These are phyloP conservation scores for Malurus splendens DNA, from an alignment of 2,797 vertebrate species.

Conservation along the genomic window DNA sequence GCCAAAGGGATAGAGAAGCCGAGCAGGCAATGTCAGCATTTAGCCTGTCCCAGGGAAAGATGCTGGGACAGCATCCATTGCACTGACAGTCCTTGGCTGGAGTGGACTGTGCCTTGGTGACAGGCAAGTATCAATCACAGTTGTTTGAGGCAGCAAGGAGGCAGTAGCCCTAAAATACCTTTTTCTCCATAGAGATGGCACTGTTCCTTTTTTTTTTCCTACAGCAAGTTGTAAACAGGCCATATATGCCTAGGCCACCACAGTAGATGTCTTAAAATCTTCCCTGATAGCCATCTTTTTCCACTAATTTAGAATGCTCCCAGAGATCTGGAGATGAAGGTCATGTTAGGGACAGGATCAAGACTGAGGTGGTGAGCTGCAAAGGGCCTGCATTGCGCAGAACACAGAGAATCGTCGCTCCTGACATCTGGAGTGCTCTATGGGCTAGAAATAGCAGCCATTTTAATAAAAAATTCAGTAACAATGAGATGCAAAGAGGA, in stretches of 20 bases:
- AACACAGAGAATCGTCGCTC: not conserved
- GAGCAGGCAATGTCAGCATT: not conserved
- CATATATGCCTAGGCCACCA: not conserved
- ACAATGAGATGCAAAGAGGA: not conserved
- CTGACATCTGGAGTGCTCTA: not conserved
- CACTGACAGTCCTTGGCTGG: not conserved
- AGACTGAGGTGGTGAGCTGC: not conserved
- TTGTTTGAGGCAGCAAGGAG: not conserved
- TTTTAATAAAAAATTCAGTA: not conserved
- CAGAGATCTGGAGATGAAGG: not conserved
- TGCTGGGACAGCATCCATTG: not conserved
- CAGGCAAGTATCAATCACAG: not conserved
- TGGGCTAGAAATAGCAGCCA: not conserved
- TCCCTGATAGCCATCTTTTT: not conserved
- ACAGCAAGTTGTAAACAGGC: not conserved
- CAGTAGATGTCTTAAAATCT: not conserved
- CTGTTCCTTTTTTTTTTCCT: not conserved
- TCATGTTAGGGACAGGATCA: not conserved
- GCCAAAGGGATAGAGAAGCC: not conserved
- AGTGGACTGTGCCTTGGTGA: not conserved
- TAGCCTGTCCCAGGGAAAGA: not conserved
- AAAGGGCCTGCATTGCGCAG: not conserved
- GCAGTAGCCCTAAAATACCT: not conserved
- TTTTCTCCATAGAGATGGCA: not conserved
- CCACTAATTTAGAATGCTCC: not conserved